These are phyloP conservation scores for Cyprinus carpio DNA, from an alignment of 2,113 vertebrate species.

Conservation along the genomic window DNA sequence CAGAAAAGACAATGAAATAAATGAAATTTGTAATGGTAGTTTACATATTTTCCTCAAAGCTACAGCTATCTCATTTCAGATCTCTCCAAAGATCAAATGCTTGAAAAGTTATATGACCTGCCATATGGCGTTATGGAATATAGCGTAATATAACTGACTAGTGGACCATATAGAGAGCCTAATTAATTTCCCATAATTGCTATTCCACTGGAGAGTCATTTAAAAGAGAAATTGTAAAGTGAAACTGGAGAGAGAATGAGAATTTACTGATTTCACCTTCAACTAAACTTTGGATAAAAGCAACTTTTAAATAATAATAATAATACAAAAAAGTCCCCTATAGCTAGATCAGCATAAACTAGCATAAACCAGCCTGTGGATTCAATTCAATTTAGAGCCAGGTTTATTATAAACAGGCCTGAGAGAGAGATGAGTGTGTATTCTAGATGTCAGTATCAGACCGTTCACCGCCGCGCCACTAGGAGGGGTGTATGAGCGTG, in stretches of 20 bases:
- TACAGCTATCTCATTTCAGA: background rate
- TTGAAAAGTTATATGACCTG: constrained; percentile 17
- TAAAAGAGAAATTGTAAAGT: constrained; percentile 32
- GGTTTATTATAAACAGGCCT: constrained; percentile 49
- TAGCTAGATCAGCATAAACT: background rate
- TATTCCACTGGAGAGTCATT: constrained; percentile 34
- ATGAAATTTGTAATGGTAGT: background rate
- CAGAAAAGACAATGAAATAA: background rate
- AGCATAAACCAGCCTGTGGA: background rate
- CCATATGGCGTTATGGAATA: background rate
- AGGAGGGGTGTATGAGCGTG: constrained; percentile 9
- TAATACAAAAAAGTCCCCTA: background rate
- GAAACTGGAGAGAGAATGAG: constrained; percentile 38
- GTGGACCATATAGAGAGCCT: constrained; percentile 62
- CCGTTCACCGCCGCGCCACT: constrained; percentile 40
- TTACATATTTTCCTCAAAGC: background rate
- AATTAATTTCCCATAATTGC: constrained; percentile 65
- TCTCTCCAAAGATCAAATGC: constrained; percentile 11
- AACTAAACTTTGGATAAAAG: constrained; percentile 12
- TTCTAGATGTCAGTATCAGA: constrained; percentile 52
- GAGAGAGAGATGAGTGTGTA: constrained; percentile 59
- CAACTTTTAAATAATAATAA: background rate
- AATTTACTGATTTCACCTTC: background rate
- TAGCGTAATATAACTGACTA: constrained; percentile 32
- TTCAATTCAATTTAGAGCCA: background rate